Evolutionary conservation across 2,797 vertebrate species (phyloP).

Genomic region (Pogoniulus pusillus): DNA sequence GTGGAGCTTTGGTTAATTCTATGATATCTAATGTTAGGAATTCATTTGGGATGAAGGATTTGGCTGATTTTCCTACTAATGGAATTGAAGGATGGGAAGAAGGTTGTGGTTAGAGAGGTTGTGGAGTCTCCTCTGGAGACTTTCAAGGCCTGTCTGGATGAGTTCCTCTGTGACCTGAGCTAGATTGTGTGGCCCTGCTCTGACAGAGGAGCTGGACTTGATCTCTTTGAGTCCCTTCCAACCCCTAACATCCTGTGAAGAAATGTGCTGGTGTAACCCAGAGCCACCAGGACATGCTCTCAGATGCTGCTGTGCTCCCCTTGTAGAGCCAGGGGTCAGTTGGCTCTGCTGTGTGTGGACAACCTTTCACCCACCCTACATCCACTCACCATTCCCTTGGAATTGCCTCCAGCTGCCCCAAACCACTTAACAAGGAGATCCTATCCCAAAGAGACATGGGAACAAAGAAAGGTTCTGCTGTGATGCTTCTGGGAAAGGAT

Average conservation of each 20-base stretch:
- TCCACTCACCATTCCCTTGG: not conserved
- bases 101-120: too few relatives aligned
- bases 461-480: not conserved
- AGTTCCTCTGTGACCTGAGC: too few relatives aligned
- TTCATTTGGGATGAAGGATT: not conserved
- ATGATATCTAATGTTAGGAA: not conserved
- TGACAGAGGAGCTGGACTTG: too few relatives aligned
- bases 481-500: not conserved
- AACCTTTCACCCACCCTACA: accelerated
- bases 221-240: too few relatives aligned
- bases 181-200: too few relatives aligned
- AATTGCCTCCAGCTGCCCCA: not conserved
- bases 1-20: not conserved
- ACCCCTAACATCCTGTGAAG: not conserved
- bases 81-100: not conserved
- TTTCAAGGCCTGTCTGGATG: too few relatives aligned
- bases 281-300: not conserved
- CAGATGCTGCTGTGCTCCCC: not conserved
- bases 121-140: too few relatives aligned
- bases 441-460: not conserved
- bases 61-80: not conserved
- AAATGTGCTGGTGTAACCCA: not conserved
- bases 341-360: accelerated
- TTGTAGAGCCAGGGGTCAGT: not conserved
- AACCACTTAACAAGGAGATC: not conserved